Conservation (phyloP, 1,140 invertebrate species). For the Zophobas morio region DNA sequence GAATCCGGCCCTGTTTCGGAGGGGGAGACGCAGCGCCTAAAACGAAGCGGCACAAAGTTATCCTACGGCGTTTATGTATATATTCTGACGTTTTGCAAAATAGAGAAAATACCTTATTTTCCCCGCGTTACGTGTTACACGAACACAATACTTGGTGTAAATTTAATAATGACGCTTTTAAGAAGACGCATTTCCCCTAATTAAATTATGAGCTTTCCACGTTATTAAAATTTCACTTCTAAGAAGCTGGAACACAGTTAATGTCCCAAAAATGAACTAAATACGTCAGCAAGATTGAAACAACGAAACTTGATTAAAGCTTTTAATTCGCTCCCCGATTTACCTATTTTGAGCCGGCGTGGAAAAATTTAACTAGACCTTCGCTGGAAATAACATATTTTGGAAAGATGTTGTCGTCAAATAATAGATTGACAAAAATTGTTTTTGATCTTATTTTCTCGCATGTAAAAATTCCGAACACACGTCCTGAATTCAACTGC, state of each 20-base stretch:
- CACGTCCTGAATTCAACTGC: slow-evolving; percentile 52
- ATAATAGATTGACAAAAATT: slow-evolving; percentile 54
- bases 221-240: slow-evolving; percentile 29
- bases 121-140: slow-evolving; percentile 25
- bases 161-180: slow-evolving; percentile 36
- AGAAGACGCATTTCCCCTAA: slow-evolving; percentile 25
- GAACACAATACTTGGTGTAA: slow-evolving; percentile 36
- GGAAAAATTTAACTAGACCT: background rate
- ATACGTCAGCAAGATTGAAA: slow-evolving; percentile 26
- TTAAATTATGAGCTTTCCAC: slow-evolving; percentile 20
- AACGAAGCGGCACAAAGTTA: slow-evolving; percentile 43
- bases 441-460: slow-evolving; percentile 55
- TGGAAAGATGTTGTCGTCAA: slow-evolving; percentile 42
- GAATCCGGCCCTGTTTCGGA: slow-evolving; percentile 14
- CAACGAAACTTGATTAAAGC: slow-evolving; percentile 3
- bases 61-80: slow-evolving; percentile 48
- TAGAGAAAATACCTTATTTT: slow-evolving; percentile 49
- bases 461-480: slow-evolving; percentile 51
- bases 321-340: too few species aligned
- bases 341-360: too few species aligned
- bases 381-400: slow-evolving; percentile 34
- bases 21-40: slow-evolving; percentile 4
- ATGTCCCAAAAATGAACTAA: slow-evolving; percentile 20
- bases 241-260: slow-evolving; percentile 19
- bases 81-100: slow-evolving; percentile 48